Evolutionary conservation across 64 coral and sea anemone species (phyloP).

Genomic region (Catalaphyllia jardinei): DNA sequence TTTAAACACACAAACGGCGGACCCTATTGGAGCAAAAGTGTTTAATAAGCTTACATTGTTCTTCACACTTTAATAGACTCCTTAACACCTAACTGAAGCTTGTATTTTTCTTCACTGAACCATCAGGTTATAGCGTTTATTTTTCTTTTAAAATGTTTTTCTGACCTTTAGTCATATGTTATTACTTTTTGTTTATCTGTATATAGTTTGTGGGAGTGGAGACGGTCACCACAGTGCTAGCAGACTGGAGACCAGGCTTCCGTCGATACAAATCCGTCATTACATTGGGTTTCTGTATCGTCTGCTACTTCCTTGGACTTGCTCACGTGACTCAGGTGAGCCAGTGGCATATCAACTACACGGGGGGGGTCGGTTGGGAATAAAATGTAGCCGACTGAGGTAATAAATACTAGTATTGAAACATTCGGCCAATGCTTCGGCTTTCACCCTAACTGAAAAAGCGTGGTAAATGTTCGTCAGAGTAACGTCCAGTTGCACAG

Average conservation of each 20-base stretch:
- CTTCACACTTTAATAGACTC: no score
- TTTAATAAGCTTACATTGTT: no score
- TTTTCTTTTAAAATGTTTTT: no score
- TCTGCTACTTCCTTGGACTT: constrained; percentile 71
- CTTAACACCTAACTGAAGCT: no score
- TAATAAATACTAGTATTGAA: not conserved
- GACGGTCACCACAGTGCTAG: constrained; percentile 76
- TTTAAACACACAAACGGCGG: no score
- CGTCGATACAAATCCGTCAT: constrained; percentile 77
- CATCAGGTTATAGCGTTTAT: no score
- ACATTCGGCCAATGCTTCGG: no score
- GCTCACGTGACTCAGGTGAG: constrained; percentile 82
- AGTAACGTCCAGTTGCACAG: no score
- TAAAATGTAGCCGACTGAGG: not conserved
- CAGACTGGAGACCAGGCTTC: constrained; percentile 74
- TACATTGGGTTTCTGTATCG: constrained; percentile 67
- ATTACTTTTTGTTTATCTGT: not conserved
- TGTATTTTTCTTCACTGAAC: no score
- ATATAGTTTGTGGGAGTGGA: constrained; percentile 89
- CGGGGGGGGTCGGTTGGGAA: not conserved
- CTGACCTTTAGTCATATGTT: not conserved
- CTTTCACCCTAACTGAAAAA: no score
- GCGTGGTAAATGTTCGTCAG: no score
- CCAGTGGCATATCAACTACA: not conserved
- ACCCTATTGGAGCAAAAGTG: no score